Evolutionary conservation across 1,140 invertebrate species (phyloP), one percentile per base, ranked within the genome.

Genomic region (Lepidurus couesii): DNA sequence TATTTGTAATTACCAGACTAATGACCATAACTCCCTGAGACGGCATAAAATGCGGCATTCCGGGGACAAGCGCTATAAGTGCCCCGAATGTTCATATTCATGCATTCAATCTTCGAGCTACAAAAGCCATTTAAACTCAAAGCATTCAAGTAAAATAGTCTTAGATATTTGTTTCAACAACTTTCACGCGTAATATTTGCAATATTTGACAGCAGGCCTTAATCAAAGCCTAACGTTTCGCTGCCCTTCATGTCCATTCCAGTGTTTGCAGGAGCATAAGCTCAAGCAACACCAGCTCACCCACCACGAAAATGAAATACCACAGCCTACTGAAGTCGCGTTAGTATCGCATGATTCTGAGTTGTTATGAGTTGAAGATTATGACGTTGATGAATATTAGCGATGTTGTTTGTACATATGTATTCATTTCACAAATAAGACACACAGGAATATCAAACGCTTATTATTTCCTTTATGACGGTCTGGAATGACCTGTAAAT

Each of bases 11-110:
- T 96, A 94, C 84, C 86, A 87, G 5, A 90, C 92, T 7, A 88
- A 90, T 1, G 93, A 95, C 83, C 93, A 94, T 84, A 95, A 95
- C 83, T 91, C 93, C 1, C 86, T 95, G 75, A 85, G 93, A 44
- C 88, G 93, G 3, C 94, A 95, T 84, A 89, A 90, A 79, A 91
- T 92, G 85, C 86, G 89, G 79, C 93, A 95, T 82, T 90, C 90
- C 9, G 92, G 92, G 65, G 88, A 91, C 53, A 86, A 84, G 73
- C 85, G 84, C 16, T 93, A 93, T 82, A 88, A 89, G 80, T 93
- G 92, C 82, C 88, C 88, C 65, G 88, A 90, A 81, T 93, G 92
- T 83, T 84, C 89, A 1, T 92, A 91, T 83, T 88, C 87, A 1
- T 89, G 89, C 79, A 92, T 93, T 79, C 91, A 93, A 84, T 88